Percentiles rank a stretch among this genome's conserved stretches.
phyloP scores from a whole-genome alignment of 1,140 invertebrate species.

The Cotesia vestalis region DNA sequence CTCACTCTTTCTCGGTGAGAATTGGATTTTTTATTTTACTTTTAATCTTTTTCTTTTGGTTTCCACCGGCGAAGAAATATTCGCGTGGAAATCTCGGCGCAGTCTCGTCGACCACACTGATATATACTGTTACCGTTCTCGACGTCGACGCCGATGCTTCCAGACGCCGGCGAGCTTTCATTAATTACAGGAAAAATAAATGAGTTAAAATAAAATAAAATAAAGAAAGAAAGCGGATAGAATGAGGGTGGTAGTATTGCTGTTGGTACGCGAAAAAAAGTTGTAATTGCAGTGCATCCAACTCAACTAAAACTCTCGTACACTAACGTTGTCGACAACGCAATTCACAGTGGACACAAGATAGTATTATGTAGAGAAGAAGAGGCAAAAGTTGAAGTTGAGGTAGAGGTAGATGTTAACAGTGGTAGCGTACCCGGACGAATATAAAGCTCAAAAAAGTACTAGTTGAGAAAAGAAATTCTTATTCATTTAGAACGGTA shows the following conservation, averaged over 20 bases:
- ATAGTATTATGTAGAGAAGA: constrained; percentile 5
- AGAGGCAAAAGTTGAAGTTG: no score
- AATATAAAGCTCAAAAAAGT: no score
- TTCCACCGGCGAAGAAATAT: neutral
- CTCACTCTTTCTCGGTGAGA: no score
- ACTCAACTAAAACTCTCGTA: neutral
- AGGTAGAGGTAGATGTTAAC: no score
- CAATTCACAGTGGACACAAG: constrained; percentile 23
- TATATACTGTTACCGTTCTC: neutral
- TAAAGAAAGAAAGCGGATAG: constrained; percentile 14
- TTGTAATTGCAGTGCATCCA: constrained; percentile 36
- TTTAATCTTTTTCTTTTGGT: constrained; percentile 9
- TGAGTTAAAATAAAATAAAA: constrained; percentile 30
- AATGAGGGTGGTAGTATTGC: neutral
- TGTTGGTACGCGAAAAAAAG: constrained; percentile 25
- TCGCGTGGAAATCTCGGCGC: constrained; percentile 5
- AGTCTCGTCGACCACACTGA: constrained; percentile 19
- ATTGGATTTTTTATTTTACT: neutral
- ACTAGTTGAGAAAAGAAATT: constrained; percentile 19
- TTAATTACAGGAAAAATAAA: constrained; percentile 38
- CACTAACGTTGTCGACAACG: constrained; percentile 9
- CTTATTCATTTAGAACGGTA: constrained; percentile 36
- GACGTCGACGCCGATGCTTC: neutral
- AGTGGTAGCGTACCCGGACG: no score
- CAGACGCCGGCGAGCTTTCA: constrained; percentile 18